phyloP scores from a whole-genome alignment of 2,888 invertebrate species.

The Sisyra terminalis region DNA sequence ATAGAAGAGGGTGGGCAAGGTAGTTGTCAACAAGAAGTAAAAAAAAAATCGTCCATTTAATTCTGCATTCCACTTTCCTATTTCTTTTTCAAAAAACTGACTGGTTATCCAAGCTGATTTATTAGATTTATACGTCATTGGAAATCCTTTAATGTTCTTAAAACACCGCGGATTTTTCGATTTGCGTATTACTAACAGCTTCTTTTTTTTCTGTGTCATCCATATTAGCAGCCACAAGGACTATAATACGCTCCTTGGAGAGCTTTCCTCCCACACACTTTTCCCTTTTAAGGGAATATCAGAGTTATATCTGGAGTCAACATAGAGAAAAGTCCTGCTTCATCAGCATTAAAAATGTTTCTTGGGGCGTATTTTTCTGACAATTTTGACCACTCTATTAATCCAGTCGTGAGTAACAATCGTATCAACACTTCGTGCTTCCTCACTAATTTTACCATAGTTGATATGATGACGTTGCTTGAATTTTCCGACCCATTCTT shows the following conservation, averaged over 20 bases:
- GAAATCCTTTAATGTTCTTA: slow-evolving; percentile 12
- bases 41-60: too few relatives aligned
- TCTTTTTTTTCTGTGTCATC: slow-evolving; percentile 15
- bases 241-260: slow-evolving; percentile 15
- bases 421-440: background rate
- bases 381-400: too few relatives aligned
- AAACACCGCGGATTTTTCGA: too few relatives aligned
- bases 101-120: slow-evolving; percentile 20
- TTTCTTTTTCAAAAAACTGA: slow-evolving; percentile 17
- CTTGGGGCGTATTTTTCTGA: too few relatives aligned
- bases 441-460: slow-evolving; percentile 7
- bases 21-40: too few relatives aligned
- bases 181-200: slow-evolving; percentile 18
- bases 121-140: slow-evolving; percentile 17
- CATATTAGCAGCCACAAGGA: slow-evolving; percentile 15
- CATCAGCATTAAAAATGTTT: slow-evolving; percentile 17
- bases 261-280: slow-evolving; percentile 14
- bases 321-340: slow-evolving; percentile 17
- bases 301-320: slow-evolving; percentile 17
- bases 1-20: too few relatives aligned
- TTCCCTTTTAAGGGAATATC: slow-evolving; percentile 16
- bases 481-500: slow-evolving; percentile 18
- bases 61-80: slow-evolving; percentile 16
- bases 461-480: slow-evolving; percentile 12
- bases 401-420: too few relatives aligned